Percentiles rank a stretch among this genome's conserved stretches.
Conservation (phyloP, 2,797 vertebrate species). For the Muscicapa comitata region DNA sequence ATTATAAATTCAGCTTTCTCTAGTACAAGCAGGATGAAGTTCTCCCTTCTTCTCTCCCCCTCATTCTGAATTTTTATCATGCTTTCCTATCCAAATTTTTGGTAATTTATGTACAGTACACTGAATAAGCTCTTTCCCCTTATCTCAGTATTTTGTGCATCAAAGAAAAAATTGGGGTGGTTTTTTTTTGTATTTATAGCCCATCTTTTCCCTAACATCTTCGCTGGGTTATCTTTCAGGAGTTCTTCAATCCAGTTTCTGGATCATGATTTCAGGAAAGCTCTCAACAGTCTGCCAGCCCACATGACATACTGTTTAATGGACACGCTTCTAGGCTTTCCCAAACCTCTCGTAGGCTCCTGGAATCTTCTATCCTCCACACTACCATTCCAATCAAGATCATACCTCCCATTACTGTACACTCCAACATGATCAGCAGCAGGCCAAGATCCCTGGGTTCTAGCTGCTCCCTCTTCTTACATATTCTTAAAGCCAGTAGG, state of each 20-base stretch:
- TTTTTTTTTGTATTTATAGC: neutral
- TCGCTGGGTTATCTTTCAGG: accelerated
- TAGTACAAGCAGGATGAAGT: neutral
- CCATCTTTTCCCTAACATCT: neutral
- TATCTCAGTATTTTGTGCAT: neutral
- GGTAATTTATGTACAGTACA: neutral
- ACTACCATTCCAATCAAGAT: neutral
- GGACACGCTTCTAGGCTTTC: neutral
- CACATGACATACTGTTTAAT: neutral
- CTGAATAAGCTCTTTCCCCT: neutral
- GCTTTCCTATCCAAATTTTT: neutral
- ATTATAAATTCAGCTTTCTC: constrained; percentile 4
- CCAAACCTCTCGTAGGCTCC: neutral
- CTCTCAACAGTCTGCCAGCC: neutral
- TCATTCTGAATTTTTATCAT: neutral
- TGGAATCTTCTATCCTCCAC: neutral
- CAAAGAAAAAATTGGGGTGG: neutral
- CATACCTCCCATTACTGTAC: neutral
- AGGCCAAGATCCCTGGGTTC: neutral
- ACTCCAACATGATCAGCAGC: neutral
- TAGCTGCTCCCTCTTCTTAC: neutral
- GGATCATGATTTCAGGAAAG: neutral
- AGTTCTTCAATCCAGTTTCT: neutral
- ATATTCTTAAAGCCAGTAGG: neutral
- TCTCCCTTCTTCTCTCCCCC: neutral